phyloP scores from a whole-genome alignment of 2,888 invertebrate species.

The Phyllotreta cruciferae region DNA sequence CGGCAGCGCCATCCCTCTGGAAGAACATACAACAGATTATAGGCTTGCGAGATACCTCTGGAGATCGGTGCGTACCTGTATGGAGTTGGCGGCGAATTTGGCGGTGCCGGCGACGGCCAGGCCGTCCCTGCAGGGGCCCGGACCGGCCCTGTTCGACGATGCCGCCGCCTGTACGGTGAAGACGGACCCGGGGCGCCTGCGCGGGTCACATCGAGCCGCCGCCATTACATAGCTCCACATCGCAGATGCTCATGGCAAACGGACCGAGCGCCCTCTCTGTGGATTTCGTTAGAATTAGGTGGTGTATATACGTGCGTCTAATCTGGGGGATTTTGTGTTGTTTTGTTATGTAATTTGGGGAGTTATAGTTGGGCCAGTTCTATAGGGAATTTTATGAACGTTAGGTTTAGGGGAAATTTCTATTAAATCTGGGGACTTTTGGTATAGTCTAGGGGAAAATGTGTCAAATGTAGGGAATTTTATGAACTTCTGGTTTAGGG shows the following conservation, averaged over 20 bases:
- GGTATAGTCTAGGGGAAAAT: too few relatives aligned
- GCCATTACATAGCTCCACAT: conserved; percentile 81
- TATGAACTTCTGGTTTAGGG: too few relatives aligned
- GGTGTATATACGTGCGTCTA: too few relatives aligned
- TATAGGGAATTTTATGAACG: too few relatives aligned
- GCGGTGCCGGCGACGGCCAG: conserved; percentile 32
- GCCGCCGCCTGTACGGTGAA: conserved; percentile 52
- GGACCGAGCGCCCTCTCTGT: conserved; percentile 13
- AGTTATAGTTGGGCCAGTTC: too few relatives aligned
- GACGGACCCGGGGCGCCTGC: conserved; percentile 55
- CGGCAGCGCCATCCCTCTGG: conserved; percentile 39
- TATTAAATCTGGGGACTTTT: too few relatives aligned
- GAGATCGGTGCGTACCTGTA: conserved; percentile 24
- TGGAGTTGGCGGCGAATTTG: conserved; percentile 21
- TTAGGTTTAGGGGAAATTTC: too few relatives aligned
- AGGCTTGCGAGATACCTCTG: neutral
- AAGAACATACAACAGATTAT: conserved; percentile 19
- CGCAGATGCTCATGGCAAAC: conserved; percentile 48
- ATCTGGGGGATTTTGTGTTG: too few relatives aligned
- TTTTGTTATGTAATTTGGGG: too few relatives aligned
- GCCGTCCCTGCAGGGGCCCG: conserved; percentile 56
- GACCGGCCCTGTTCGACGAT: conserved; percentile 27
- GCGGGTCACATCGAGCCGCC: conserved; percentile 72
- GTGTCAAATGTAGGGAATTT: too few relatives aligned
- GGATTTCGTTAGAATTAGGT: too few relatives aligned